Evolutionary conservation across 2,888 invertebrate species (phyloP).

Genomic region (Machimus rusticus): DNA sequence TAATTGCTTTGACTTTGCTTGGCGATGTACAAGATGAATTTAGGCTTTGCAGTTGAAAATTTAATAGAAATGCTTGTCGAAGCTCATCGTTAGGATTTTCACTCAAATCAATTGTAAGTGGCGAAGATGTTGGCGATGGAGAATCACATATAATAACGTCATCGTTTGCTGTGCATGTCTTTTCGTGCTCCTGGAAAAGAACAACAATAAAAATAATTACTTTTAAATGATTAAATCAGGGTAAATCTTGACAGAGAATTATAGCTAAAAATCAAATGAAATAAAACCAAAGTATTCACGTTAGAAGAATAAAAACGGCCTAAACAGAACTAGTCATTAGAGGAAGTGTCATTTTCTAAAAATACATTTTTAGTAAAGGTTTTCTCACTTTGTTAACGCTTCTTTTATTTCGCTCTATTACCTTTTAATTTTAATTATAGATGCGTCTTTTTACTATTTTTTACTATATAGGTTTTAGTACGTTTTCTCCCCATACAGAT

Average conservation of each 20-base stretch:
- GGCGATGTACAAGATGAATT: constrained; percentile 41
- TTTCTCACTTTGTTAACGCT: too few relatives aligned
- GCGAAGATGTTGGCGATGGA: constrained; percentile 53
- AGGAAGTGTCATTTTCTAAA: too few relatives aligned
- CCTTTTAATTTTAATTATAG: too few relatives aligned
- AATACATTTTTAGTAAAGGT: too few relatives aligned
- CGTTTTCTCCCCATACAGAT: too few relatives aligned
- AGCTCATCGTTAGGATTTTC: constrained; percentile 55
- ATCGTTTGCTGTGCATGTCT: constrained; percentile 61
- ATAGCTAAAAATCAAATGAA: background rate
- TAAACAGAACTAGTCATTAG: too few relatives aligned
- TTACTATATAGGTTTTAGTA: too few relatives aligned
- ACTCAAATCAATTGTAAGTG: background rate
- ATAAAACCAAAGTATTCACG: too few relatives aligned
- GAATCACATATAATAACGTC: constrained; percentile 63
- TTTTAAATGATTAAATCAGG: background rate
- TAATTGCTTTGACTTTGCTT: constrained; percentile 1
- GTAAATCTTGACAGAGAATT: too few relatives aligned
- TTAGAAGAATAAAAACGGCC: too few relatives aligned
- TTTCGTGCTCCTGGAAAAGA: constrained; percentile 63
- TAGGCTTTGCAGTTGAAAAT: constrained; percentile 61
- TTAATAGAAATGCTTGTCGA: constrained; percentile 63
- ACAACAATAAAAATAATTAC: background rate
- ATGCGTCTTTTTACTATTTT: too few relatives aligned
- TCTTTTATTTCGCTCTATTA: too few relatives aligned